Evolutionary conservation across 2,113 vertebrate genomes (phyloP).

Genomic region (Tetrao urogallus): DNA sequence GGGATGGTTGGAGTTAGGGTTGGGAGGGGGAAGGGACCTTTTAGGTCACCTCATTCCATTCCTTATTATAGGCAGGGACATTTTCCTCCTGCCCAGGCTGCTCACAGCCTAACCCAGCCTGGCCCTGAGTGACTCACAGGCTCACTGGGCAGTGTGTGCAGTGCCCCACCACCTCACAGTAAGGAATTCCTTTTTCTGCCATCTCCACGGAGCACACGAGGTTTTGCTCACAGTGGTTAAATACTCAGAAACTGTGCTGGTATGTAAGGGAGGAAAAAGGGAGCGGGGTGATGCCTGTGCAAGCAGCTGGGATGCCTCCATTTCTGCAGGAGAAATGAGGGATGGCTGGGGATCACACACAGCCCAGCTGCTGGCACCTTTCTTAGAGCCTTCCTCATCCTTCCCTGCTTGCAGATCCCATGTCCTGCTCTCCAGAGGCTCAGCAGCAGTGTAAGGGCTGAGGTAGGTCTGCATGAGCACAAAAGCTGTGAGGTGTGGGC

Average conservation of each 20-base stretch:
- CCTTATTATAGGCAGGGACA: too few species aligned
- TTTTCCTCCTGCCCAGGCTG: too few species aligned
- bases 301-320: background rate
- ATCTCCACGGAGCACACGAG: rapidly evolving
- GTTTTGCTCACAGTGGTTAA: rapidly evolving
- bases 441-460: rapidly evolving
- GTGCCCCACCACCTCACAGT: too few species aligned
- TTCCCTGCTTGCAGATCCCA: rapidly evolving
- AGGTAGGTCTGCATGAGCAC: background rate
- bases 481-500: background rate
- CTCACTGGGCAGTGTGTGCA: too few species aligned
- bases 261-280: too few species aligned
- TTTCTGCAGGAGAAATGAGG: background rate
- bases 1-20: too few species aligned
- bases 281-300: rapidly evolving
- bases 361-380: background rate
- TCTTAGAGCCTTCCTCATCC: background rate
- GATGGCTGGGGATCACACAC: rapidly evolving
- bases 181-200: too few species aligned
- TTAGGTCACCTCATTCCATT: too few species aligned
- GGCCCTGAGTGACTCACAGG: too few species aligned
- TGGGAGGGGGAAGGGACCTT: too few species aligned
- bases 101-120: too few species aligned
- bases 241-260: too few species aligned
- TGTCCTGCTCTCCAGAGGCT: background rate